phyloP scores from a whole-genome alignment of 2,888 invertebrate species.

The Drosophila differens region DNA sequence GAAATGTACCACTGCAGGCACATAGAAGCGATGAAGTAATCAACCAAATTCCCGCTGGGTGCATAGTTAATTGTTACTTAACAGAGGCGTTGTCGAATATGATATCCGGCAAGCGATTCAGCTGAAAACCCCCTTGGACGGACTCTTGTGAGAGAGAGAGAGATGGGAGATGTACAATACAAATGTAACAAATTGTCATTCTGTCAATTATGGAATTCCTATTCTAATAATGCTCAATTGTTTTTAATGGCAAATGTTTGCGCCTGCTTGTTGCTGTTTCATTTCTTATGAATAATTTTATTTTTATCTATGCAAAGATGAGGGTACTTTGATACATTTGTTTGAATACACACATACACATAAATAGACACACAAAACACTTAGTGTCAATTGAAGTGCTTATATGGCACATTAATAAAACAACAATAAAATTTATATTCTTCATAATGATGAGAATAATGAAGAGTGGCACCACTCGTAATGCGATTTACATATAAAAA shows the following conservation, averaged over 20 bases:
- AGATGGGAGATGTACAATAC: neutral
- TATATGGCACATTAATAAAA: slow-evolving; percentile 31
- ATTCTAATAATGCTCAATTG: slow-evolving; percentile 62
- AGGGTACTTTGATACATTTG: slow-evolving; percentile 22
- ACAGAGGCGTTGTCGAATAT: neutral
- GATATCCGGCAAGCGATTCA: slow-evolving; percentile 2
- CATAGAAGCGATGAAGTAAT: neutral
- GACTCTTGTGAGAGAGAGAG: neutral
- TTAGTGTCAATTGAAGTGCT: slow-evolving; percentile 62
- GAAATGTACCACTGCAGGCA: neutral
- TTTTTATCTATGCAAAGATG: slow-evolving; percentile 28
- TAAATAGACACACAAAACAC: slow-evolving; percentile 39
- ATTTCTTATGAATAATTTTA: slow-evolving; percentile 35
- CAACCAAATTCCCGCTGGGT: neutral
- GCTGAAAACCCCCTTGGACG: slow-evolving; percentile 7
- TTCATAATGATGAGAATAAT: slow-evolving; percentile 4
- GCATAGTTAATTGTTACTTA: slow-evolving; percentile 12
- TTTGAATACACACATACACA: slow-evolving; percentile 29
- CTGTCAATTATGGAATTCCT: slow-evolving; percentile 23
- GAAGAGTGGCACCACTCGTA: neutral
- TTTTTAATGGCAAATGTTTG: slow-evolving; percentile 63
- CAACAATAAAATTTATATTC: slow-evolving; percentile 27
- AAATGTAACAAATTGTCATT: slow-evolving; percentile 6
- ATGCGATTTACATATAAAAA: slow-evolving; percentile 9
- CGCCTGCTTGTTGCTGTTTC: slow-evolving; percentile 44